A percentile compares a stretch with the other conserved stretches of the same genome.
phyloP scores from a whole-genome alignment of 2,797 vertebrate genomes.

The Dendrocincla tyrannina region DNA sequence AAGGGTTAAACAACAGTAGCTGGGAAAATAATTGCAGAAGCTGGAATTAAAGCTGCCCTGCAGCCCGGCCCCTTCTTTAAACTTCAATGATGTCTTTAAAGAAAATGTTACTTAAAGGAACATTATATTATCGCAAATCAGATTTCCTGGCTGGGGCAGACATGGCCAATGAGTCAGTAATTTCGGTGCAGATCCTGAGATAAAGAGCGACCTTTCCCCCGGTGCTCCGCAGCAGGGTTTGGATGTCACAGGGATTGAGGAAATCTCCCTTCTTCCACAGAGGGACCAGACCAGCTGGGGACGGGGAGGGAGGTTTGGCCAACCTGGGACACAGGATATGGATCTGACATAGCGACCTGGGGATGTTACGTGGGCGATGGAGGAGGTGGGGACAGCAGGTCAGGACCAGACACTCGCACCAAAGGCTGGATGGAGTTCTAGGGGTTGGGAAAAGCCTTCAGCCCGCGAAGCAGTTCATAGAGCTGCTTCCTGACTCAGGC shows the following conservation, averaged over 20 bases:
- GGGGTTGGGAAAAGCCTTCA: background rate
- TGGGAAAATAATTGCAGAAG: constrained; percentile 67
- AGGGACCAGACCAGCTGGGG: background rate
- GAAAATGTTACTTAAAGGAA: constrained; percentile 70
- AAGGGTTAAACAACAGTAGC: constrained; percentile 74
- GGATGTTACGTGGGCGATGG: background rate
- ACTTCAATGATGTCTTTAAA: constrained; percentile 67
- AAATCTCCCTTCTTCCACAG: background rate
- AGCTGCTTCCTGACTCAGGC: constrained; percentile 18
- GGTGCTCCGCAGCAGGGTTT: constrained; percentile 9
- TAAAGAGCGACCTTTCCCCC: constrained; percentile 47
- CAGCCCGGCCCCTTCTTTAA: constrained; percentile 60
- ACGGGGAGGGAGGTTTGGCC: background rate
- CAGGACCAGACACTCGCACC: fast-evolving
- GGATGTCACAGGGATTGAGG: background rate
- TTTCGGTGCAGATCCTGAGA: constrained; percentile 61
- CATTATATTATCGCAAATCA: constrained; percentile 72
- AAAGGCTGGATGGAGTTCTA: background rate
- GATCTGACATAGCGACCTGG: background rate
- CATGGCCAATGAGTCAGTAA: constrained; percentile 53
- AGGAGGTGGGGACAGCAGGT: background rate
- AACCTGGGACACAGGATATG: fast-evolving
- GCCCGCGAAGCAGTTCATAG: background rate
- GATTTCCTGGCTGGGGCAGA: constrained; percentile 71
- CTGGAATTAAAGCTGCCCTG: constrained; percentile 62